phyloP scores from a whole-genome alignment of 2,888 invertebrate genomes.

The Netelia melanura region DNA sequence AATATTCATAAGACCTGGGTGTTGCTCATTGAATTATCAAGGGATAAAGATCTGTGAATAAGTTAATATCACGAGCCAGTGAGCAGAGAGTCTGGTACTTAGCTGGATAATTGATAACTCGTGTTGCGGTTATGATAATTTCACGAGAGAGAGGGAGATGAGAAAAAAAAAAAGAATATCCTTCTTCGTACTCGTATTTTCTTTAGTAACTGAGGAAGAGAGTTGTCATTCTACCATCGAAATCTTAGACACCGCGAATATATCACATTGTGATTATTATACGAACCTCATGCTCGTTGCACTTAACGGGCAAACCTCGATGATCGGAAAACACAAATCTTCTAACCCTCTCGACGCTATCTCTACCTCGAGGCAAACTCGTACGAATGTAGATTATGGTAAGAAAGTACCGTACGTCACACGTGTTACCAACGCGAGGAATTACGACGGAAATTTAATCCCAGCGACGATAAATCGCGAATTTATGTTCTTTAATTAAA shows the following conservation, averaged over 20 bases:
- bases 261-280: background rate
- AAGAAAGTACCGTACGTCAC: slow-evolving; percentile 13
- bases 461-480: background rate
- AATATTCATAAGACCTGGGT: slow-evolving; percentile 59
- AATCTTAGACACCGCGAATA: background rate
- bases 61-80: slow-evolving; percentile 48
- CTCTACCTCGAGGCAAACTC: slow-evolving; percentile 36
- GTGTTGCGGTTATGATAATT: slow-evolving; percentile 60
- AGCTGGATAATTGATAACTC: slow-evolving; percentile 61
- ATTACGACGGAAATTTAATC: background rate
- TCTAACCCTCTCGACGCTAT: slow-evolving; percentile 36
- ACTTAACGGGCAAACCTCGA: slow-evolving; percentile 10
- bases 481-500: background rate
- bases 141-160: slow-evolving; percentile 14
- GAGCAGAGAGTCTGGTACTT: slow-evolving; percentile 33
- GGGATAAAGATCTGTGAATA: slow-evolving; percentile 63
- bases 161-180: slow-evolving; percentile 1
- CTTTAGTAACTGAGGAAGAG: background rate
- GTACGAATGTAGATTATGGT: slow-evolving; percentile 25
- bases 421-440: background rate
- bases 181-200: slow-evolving; percentile 24
- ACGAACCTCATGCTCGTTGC: background rate
- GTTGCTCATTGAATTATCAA: slow-evolving; percentile 66
- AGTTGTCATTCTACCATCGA: background rate
- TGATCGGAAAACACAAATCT: slow-evolving; percentile 53